These are phyloP conservation scores for Phymorhynchus buccinoides DNA, from an alignment of 1,140 invertebrate genomes.

Conservation along the genomic window DNA sequence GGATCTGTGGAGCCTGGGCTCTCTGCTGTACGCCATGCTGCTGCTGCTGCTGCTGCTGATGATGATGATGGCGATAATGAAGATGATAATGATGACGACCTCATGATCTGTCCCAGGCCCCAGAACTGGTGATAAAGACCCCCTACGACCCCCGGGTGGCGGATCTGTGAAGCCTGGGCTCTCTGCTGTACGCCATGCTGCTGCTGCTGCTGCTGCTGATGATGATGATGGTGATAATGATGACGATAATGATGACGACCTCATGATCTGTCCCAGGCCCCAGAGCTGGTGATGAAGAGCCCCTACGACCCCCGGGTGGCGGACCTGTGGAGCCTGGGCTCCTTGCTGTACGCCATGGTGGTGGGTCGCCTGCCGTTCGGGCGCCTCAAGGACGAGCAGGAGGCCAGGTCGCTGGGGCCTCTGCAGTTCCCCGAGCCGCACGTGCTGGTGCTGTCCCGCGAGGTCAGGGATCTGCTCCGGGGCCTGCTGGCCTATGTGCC, in stretches of 20 bases:
- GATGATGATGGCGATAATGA: background rate
- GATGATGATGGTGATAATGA: background rate
- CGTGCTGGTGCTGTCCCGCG: slow-evolving; percentile 49
- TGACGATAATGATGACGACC: background rate
- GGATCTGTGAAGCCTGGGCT: slow-evolving; percentile 64
- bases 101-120: slow-evolving; percentile 45
- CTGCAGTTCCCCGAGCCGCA: slow-evolving; percentile 51
- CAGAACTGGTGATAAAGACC: slow-evolving; percentile 56
- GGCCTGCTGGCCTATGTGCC: slow-evolving; percentile 58
- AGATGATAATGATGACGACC: background rate
- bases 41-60: too few species aligned
- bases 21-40: slow-evolving; percentile 59
- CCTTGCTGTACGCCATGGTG: slow-evolving; percentile 59
- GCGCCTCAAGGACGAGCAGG: slow-evolving; percentile 47
- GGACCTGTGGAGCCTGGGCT: slow-evolving; percentile 64
- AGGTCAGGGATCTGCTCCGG: slow-evolving; percentile 52
- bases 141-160: slow-evolving; percentile 57
- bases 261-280: slow-evolving; percentile 45
- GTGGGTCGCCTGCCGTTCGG: slow-evolving; percentile 62
- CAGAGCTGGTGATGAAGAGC: slow-evolving; percentile 56
- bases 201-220: too few species aligned
- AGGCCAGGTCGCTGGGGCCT: slow-evolving; percentile 48
- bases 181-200: slow-evolving; percentile 59
- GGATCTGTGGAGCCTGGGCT: slow-evolving; percentile 64
- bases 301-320: slow-evolving; percentile 57